Conservation (phyloP, 2,113 vertebrate species). For the Sinocyclocheilus maitianheensis region DNA sequence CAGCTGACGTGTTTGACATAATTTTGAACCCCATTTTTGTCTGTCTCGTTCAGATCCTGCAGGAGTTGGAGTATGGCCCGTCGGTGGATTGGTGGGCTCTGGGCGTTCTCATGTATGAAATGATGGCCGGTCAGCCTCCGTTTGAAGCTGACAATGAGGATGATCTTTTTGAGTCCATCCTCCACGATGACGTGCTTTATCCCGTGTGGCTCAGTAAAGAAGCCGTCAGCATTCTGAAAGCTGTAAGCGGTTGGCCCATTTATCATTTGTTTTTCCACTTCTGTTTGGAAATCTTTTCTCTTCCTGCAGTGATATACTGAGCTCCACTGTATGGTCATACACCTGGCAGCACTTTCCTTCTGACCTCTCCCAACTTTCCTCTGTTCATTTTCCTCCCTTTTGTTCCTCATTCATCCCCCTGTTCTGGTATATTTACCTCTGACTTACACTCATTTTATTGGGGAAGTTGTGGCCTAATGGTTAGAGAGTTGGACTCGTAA, state of each 20-base stretch:
- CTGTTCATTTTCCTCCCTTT: constrained; percentile 24
- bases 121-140: constrained; percentile 98
- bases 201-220: constrained; percentile 99
- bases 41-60: constrained; percentile 82
- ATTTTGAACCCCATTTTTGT: not conserved
- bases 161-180: constrained; percentile 96
- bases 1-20: not conserved
- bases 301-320: constrained; percentile 27
- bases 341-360: constrained; percentile 19
- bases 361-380: constrained; percentile 30
- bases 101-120: constrained; percentile 98
- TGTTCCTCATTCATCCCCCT: constrained; percentile 6
- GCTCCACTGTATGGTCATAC: constrained; percentile 4
- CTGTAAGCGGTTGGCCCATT: constrained; percentile 74
- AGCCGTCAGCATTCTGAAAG: constrained; percentile 95
- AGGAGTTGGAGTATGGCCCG: constrained; percentile 94
- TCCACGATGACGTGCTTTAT: constrained; percentile 97
- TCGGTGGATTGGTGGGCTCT: constrained; percentile 99
- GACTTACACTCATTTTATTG: not conserved
- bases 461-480: too few relatives aligned
- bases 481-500: too few relatives aligned
- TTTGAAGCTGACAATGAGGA: constrained; percentile 98
- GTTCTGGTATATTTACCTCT: constrained; percentile 20
- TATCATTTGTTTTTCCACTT: not conserved
- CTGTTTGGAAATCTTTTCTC: constrained; percentile 30